A percentile compares a stretch with the other conserved stretches of the same genome.
These are phyloP conservation scores for Mormoops blainvillei DNA, from an alignment of 2,113 vertebrate genomes.

Conservation along the genomic window DNA sequence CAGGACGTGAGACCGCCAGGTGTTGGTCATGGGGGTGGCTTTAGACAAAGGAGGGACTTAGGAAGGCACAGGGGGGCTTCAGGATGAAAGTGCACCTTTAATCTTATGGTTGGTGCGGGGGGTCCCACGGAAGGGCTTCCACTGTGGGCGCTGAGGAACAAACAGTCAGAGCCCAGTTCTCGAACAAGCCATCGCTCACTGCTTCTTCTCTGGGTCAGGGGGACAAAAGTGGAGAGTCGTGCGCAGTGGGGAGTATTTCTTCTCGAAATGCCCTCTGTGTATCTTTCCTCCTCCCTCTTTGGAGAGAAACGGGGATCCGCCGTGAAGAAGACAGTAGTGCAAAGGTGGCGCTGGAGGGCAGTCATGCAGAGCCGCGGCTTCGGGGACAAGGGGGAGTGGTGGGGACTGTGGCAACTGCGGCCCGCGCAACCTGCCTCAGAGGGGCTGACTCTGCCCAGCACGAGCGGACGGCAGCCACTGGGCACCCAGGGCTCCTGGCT, in stretches of 20 bases:
- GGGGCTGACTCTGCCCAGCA: accelerated
- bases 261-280: neutral
- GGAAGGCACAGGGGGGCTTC: neutral
- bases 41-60: neutral
- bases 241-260: neutral
- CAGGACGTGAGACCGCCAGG: neutral
- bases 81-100: too few relatives aligned
- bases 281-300: neutral
- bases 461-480: accelerated
- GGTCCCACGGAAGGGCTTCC: neutral
- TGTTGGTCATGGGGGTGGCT: neutral
- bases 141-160: neutral
- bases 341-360: neutral
- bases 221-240: neutral
- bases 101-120: neutral
- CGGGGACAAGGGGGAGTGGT: neutral
- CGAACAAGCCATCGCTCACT: neutral
- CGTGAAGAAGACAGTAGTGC: neutral
- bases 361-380: neutral
- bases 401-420: neutral
- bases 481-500: neutral
- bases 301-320: neutral
- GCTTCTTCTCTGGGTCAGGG: neutral
- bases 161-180: neutral
- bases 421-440: accelerated